Percentiles rank a stretch among this genome's conserved stretches.
phyloP scores from a whole-genome alignment of 2,888 invertebrate species.

The Flabesymbios commensalis region DNA sequence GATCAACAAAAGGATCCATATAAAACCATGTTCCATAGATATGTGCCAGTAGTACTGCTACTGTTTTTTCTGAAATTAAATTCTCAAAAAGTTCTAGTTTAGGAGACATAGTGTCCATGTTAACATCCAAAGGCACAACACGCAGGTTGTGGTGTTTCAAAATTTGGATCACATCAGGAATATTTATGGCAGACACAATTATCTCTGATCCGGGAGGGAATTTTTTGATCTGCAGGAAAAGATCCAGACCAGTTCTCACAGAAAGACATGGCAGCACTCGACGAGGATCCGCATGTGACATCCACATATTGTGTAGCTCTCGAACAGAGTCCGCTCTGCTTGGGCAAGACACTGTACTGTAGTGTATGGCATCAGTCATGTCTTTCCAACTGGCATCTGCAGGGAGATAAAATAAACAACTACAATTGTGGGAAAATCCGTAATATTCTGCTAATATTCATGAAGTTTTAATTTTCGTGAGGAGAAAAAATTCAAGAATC shows the following conservation, averaged over 20 bases:
- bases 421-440: no score
- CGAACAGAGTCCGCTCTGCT: no score
- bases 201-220: slow-evolving; percentile 60
- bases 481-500: no score
- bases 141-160: slow-evolving; percentile 52
- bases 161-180: slow-evolving; percentile 57
- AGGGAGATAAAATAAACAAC: no score
- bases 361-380: no score
- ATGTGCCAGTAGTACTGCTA: slow-evolving; percentile 58
- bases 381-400: no score
- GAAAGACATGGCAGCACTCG: slow-evolving; percentile 34
- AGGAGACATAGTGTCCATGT: slow-evolving; percentile 55
- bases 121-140: slow-evolving; percentile 54
- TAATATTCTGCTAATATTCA: no score
- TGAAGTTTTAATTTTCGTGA: no score
- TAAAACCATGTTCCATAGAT: slow-evolving; percentile 56
- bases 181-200: slow-evolving; percentile 62
- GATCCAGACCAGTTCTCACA: slow-evolving; percentile 35
- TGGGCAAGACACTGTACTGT: no score
- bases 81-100: slow-evolving; percentile 48
- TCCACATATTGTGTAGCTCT: slow-evolving; percentile 24
- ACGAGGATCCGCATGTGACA: slow-evolving; percentile 19
- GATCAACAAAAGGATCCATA: slow-evolving; percentile 48
- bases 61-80: slow-evolving; percentile 53
- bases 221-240: slow-evolving; percentile 40